Percentiles rank a stretch among this genome's conserved stretches.
These are phyloP conservation scores for Cephus runcator DNA, from an alignment of 2,888 invertebrate species.

Conservation along the genomic window DNA sequence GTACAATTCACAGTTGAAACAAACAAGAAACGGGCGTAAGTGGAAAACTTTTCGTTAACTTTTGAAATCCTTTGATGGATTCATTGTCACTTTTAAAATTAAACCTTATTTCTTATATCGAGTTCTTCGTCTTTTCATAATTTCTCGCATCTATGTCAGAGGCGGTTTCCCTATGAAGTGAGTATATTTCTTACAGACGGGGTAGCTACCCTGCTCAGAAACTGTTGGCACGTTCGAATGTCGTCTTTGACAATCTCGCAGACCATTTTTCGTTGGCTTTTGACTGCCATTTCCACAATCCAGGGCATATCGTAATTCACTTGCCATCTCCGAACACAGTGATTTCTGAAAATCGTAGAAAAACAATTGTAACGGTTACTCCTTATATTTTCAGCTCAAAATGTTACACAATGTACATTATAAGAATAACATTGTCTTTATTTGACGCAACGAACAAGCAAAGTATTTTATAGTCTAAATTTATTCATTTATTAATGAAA, in stretches of 20 bases:
- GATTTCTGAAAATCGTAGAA: constrained; percentile 70
- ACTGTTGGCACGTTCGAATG: constrained; percentile 47
- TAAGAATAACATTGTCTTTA: background rate
- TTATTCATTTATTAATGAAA: background rate
- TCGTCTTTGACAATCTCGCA: constrained; percentile 37
- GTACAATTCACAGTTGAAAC: constrained; percentile 3
- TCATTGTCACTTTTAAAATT: constrained; percentile 9
- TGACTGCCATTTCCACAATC: constrained; percentile 68
- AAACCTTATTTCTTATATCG: background rate
- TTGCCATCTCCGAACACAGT: constrained; percentile 79
- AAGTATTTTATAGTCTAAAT: background rate
- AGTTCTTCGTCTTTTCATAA: background rate
- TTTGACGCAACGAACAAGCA: background rate
- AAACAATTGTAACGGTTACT: background rate
- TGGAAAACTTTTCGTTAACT: background rate
- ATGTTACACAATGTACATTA: background rate
- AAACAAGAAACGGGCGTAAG: background rate
- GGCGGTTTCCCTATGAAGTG: constrained; percentile 55
- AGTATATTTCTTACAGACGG: constrained; percentile 47
- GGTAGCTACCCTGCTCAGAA: constrained; percentile 41
- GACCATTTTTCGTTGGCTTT: constrained; percentile 37
- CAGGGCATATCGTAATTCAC: constrained; percentile 76
- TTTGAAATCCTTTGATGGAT: background rate
- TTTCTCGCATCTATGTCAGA: constrained; percentile 36
- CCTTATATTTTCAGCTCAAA: background rate